These are phyloP conservation scores for Anser cygnoides DNA, from an alignment of 2,113 vertebrate species.

Conservation along the genomic window DNA sequence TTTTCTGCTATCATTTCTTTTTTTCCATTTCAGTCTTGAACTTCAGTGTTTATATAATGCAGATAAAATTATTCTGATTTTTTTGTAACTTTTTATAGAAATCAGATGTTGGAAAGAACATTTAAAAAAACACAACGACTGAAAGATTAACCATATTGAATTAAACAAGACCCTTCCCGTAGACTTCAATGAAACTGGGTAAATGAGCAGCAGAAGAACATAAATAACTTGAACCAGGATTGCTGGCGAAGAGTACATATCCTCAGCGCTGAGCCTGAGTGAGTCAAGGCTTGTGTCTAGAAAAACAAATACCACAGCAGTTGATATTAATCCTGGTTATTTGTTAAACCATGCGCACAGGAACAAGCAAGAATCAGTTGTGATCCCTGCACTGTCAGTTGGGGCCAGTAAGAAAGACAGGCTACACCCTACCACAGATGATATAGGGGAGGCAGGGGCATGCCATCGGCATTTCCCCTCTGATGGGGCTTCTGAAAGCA, in stretches of 20 bases:
- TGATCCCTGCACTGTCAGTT: not conserved
- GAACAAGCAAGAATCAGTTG: not conserved
- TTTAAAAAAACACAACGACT: not conserved
- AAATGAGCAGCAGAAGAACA: not conserved
- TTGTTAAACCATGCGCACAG: not conserved
- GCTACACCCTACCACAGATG: not conserved
- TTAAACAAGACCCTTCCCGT: not conserved
- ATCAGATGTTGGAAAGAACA: slow-evolving; percentile 7
- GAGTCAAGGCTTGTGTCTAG: not conserved
- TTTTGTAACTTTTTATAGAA: not conserved
- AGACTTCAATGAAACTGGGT: not conserved
- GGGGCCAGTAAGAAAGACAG: not conserved
- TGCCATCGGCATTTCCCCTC: not conserved
- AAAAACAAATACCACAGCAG: not conserved
- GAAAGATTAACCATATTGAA: not conserved
- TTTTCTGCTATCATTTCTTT: not conserved
- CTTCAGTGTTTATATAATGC: not conserved
- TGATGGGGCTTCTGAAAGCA: not conserved
- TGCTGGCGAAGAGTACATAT: not conserved
- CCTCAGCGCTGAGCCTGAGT: not conserved
- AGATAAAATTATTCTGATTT: not conserved
- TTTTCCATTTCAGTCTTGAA: not conserved
- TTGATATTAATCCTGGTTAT: not conserved
- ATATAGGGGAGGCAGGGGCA: not conserved
- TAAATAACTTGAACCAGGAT: slow-evolving; percentile 17